Base-by-base conservation (phyloP, 2,797 vertebrate species). In the Ambastaia sidthimunki region DNA sequence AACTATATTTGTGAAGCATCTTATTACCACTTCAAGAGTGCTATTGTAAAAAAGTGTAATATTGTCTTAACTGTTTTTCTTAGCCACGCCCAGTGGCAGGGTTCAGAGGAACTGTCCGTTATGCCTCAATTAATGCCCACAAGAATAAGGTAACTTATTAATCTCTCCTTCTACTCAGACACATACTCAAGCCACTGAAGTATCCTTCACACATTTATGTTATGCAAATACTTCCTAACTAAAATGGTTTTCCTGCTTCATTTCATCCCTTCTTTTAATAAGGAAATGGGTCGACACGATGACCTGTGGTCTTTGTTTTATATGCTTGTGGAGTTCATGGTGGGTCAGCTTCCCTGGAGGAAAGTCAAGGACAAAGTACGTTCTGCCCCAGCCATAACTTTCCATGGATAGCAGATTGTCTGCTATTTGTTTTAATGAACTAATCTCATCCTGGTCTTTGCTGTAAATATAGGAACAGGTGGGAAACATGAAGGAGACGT, bases 291-390 rank as follows among this genome's bases (percentile, higher is more conserved):
- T 86, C 95, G 97, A 48, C 97, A 99, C 69, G 97, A 99, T 70
- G 97, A 99, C 88, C 93, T 99, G 82, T 99, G 97, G 97, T 99
- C 97, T 71, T 94, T 99, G 21, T 99, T 99, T 90, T 99, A 99
- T 89, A 99, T 99, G 98, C 92, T 99, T 88, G 98, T 98, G 67
- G 98, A 99, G 81, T 99, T 99, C 89, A 95, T 93, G 84, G 95
- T 97, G 84, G 98, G 98, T 67, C 97, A 99, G 82, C 92, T 99
- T 74, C 98, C 98, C 80, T 99, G 98, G 98, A 96, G 97, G 87
- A 99, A 98, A 92, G 97, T 99, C 90, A 99, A 99, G 90, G 97
- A 99, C 85, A 99, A 99, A 94, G 98, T 98, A 94, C 85, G 91
- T 78, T 6, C 9, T 9, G 23, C 5, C 55, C 65, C 19, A 4